phyloP scores from a whole-genome alignment of 1,140 invertebrate genomes.

The Heliothis subflexa region DNA sequence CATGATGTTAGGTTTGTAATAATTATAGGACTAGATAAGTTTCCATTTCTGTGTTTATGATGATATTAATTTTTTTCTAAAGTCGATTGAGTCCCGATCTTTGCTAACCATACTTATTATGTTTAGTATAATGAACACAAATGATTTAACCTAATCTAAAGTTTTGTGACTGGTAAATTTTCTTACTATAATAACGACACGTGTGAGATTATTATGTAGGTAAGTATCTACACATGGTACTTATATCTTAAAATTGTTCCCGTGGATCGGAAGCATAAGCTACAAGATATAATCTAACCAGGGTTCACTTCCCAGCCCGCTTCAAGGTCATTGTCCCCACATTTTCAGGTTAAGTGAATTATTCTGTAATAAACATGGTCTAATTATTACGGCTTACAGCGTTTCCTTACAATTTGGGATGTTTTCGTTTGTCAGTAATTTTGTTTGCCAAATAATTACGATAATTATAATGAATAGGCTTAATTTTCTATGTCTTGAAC shows the following conservation, averaged over 20 bases:
- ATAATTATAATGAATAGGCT: neutral
- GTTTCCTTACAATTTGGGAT: slow-evolving; percentile 15
- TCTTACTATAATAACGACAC: too few relatives aligned
- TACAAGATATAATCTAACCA: neutral
- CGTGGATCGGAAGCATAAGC: neutral
- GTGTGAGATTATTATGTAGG: too few relatives aligned
- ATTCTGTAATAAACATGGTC: slow-evolving; percentile 15
- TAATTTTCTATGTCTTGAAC: neutral
- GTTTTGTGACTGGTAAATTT: neutral
- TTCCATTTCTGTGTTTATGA: too few relatives aligned
- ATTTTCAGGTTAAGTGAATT: slow-evolving; percentile 23
- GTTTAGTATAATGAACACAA: too few relatives aligned
- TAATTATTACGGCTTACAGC: slow-evolving; percentile 6
- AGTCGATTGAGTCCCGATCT: too few relatives aligned
- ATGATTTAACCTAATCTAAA: too few relatives aligned
- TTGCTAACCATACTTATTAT: too few relatives aligned
- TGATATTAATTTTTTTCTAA: too few relatives aligned
- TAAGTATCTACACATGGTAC: too few relatives aligned
- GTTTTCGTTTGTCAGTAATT: neutral
- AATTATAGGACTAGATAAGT: too few relatives aligned
- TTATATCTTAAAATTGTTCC: too few relatives aligned
- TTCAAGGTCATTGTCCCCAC: neutral
- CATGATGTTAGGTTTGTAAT: neutral
- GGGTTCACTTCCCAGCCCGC: neutral
- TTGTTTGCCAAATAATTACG: neutral